phyloP scores from a whole-genome alignment of 1,140 invertebrate species.

The Stenopsyche tienmushanensis region DNA sequence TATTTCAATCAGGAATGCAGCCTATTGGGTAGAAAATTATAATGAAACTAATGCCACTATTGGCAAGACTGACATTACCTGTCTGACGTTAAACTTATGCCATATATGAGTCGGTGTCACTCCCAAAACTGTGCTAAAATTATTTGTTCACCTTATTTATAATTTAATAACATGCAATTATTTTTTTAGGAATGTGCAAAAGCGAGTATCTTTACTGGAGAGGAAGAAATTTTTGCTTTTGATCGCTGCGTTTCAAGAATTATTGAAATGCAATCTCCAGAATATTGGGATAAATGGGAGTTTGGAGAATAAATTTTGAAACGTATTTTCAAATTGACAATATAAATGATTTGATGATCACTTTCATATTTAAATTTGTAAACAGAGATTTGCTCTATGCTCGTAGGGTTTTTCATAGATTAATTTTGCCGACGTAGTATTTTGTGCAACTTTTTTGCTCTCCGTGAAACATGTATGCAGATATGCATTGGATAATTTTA shows the following conservation, averaged over 20 bases:
- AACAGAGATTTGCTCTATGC: no score
- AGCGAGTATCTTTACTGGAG: constrained; percentile 88
- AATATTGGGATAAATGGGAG: constrained; percentile 81
- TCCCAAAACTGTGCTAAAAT: constrained; percentile 14
- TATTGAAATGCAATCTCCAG: constrained; percentile 86
- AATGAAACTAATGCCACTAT: no score
- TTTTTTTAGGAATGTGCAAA: constrained; percentile 61
- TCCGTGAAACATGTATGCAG: no score
- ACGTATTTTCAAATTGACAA: constrained; percentile 6
- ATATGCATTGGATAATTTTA: no score
- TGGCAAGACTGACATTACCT: no score
- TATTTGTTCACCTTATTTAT: not conserved
- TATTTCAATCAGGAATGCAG: no score
- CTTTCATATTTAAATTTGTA: no score
- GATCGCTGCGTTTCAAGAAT: constrained; percentile 87
- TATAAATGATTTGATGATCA: constrained; percentile 20
- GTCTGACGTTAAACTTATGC: no score
- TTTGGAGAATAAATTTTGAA: constrained; percentile 54
- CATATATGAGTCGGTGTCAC: not conserved
- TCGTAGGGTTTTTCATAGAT: no score
- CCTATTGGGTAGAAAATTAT: no score
- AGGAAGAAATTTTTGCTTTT: constrained; percentile 94
- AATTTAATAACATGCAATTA: constrained; percentile 2
- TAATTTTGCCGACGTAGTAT: no score
- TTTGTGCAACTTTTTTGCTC: no score